Base-by-base conservation (phyloP, 2,113 vertebrate species). In the Talpa occidentalis region DNA sequence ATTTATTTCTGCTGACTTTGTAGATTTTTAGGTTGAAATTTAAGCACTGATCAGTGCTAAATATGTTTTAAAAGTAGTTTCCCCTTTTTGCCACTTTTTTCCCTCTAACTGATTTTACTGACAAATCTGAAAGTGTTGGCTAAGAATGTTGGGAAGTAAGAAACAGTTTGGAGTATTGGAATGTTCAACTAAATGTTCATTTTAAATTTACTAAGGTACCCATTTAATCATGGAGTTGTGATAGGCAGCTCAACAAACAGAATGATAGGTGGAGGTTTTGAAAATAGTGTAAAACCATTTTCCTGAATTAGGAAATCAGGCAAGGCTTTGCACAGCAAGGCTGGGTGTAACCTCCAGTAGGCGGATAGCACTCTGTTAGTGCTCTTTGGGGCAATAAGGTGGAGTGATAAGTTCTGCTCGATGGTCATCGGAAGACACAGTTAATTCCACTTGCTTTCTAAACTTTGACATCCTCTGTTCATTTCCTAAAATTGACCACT, bases 11-110 rank as follows among this genome's bases (percentile, higher is more conserved):
- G 44, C 60, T 72, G 12, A 59, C 47, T 91, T 80, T 76, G 16
- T 73, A 64, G 15, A 30, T 54, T 88, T 96, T 91, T 59, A 78
- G n/a, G 70, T 56, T 64, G 67, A 64, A 86, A 81, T 66, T 52
- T 70, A 95, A 81, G 28, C 1, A 44, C 28, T 47, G 15, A 52
- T 44, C 24, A 74, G 0, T 62, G 59, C 52, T 95, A 66, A 91
- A 28, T 73, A 16, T 72, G 30, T n/a, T 62, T 11, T 66, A 6
- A 59, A 56, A 54, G 56, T 37, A 24, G 17, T 3, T 5, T 44
- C 4, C 5, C 0, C 4, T 10, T 37, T 42, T 76, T 81, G n/a
- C 4, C 44, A 49, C n/a, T 84, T 59, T 16, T 54, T 56, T n/a
- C 47, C 26, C 22, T 81, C 73, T 70, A 85, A 64, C 22, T 60